These are phyloP conservation scores for Alosa alosa DNA, from an alignment of 2,113 vertebrate species.

Conservation along the genomic window DNA sequence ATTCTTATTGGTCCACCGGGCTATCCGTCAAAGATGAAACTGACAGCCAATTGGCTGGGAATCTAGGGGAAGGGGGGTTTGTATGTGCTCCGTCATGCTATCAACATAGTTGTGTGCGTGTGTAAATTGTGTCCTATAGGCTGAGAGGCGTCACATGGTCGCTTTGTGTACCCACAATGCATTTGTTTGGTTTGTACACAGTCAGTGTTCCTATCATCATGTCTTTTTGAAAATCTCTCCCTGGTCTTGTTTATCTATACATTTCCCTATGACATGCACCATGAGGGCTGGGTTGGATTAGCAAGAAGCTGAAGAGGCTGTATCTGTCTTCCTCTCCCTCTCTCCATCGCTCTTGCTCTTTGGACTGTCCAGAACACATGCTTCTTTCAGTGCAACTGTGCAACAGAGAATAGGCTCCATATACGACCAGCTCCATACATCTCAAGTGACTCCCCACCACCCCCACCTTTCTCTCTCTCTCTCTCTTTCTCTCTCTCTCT, in stretches of 20 bases:
- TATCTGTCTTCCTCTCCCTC: neutral
- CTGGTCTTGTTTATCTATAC: neutral
- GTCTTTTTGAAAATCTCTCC: neutral
- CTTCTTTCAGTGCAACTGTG: neutral
- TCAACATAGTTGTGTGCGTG: neutral
- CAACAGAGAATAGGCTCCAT: neutral
- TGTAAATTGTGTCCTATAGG: constrained; percentile 7
- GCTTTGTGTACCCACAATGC: neutral
- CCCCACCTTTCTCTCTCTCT: neutral
- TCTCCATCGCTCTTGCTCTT: too few species aligned
- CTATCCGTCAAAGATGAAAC: neutral
- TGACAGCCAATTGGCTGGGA: neutral
- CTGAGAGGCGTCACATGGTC: constrained; percentile 12
- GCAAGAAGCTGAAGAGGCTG: neutral
- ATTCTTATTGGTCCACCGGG: neutral
- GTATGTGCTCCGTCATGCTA: neutral
- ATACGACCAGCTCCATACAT: neutral
- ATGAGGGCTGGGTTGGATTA: neutral
- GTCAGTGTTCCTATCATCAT: neutral
- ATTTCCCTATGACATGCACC: neutral
- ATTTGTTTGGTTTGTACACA: neutral
- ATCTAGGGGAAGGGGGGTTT: neutral
- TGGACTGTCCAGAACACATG: neutral
- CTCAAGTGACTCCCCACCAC: neutral
- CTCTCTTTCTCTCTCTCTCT: neutral